A percentile compares a stretch with the other conserved stretches of the same genome.
Evolutionary conservation across 2,113 vertebrate species (phyloP).

Genomic region (Pedetes capensis): DNA sequence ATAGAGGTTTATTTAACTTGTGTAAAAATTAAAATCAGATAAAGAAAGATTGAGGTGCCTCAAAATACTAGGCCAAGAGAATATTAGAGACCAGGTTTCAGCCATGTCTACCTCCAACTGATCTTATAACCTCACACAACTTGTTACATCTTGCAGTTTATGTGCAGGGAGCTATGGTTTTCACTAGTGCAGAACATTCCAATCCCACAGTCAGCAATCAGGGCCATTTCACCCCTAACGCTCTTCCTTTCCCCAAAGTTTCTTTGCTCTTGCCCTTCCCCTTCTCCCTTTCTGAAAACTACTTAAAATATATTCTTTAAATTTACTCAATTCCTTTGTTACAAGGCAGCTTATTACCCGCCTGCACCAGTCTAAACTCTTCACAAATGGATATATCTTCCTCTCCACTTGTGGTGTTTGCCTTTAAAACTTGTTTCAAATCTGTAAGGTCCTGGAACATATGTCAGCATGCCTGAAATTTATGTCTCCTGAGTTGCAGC

Average conservation of each 20-base stretch:
- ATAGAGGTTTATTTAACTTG: neutral
- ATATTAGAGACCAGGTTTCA: neutral
- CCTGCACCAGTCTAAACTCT: neutral
- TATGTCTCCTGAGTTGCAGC: neutral
- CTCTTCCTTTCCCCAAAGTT: neutral
- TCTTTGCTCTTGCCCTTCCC: neutral
- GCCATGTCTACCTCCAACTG: neutral
- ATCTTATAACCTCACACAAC: neutral
- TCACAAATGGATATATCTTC: neutral
- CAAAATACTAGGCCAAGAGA: neutral
- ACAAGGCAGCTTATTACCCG: neutral
- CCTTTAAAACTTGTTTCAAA: neutral
- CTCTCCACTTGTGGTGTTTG: neutral
- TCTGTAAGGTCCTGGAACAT: neutral
- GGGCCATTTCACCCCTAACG: neutral
- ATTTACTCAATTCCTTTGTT: neutral
- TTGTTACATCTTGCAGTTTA: neutral
- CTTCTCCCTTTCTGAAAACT: neutral
- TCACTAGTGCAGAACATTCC: neutral
- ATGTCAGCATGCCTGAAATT: neutral
- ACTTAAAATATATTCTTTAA: neutral
- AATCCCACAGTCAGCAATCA: neutral
- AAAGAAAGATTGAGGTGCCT: neutral
- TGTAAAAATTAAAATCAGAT: neutral
- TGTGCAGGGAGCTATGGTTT: no score